Base-by-base conservation (phyloP, 2,888 invertebrate species). In the Tanypteryx hageni region DNA sequence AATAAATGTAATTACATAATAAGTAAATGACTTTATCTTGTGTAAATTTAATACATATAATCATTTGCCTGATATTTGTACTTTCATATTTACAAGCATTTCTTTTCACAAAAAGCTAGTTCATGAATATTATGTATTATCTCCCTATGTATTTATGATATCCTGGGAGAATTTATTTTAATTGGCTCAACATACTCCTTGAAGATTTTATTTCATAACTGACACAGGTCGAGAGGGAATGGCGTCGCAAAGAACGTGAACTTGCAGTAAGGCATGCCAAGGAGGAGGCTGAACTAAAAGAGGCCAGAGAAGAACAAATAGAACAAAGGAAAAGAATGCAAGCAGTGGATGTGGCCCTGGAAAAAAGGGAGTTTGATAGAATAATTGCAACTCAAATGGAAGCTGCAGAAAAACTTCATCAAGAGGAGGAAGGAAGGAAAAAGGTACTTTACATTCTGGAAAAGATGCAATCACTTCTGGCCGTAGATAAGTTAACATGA, bases 321-420 rank as follows among this genome's bases (percentile, higher is more conserved):
- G 81, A 92, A 22, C 93, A 94, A 83, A 95, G 93, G 92, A 96
- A 96, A 93, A 96, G 96, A 44, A 95, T 96, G 93, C 97, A 97
- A 93, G 97, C 97, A 0, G 95, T 97, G 3, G 97, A 97, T 94
- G 96, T 97, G 68, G 96, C 96, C 14, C 96, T 97, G 83, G 97
- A 97, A 93, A 96, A 96, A 94, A 95, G 96, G 93, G 96, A 96
- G 93, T 96, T 96, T 94, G 96, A 96, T 94, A 96, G 96, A 94
- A 96, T 96, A 16, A 95, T 96, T 0, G 94, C 95, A 0, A 95
- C 96, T 94, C 96, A 96, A 93, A 96, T 96, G 93, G 96, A 96
- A 76, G 81, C 91, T 16, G 92, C 61, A 22, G 92, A 92, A 59
- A 93, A 92, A 91, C 96, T 95, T 84, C 95, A 95, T 92, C 95